These are phyloP conservation scores for Amblyraja radiata DNA, from an alignment of 2,797 vertebrate genomes.

Conservation along the genomic window DNA sequence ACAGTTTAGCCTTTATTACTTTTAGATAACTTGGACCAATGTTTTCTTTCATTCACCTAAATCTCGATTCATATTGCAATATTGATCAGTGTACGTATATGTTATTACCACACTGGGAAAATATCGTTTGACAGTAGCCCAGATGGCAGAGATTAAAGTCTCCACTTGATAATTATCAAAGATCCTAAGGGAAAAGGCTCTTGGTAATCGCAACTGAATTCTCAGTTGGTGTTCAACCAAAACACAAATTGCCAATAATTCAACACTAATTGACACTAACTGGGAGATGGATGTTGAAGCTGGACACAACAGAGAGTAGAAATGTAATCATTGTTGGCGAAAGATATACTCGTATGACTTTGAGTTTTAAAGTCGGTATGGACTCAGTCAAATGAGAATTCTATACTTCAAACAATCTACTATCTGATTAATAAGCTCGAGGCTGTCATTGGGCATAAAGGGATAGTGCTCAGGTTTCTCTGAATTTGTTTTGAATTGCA, in stretches of 20 bases:
- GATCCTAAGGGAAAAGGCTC: not conserved
- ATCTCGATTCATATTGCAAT: not conserved
- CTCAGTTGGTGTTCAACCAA: not conserved
- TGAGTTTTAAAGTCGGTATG: not conserved
- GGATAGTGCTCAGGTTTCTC: not conserved
- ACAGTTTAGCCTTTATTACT: no score
- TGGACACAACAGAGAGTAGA: not conserved
- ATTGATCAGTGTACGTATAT: not conserved
- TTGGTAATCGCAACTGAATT: constrained; percentile 5
- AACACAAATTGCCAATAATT: constrained; percentile 11
- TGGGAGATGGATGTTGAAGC: not conserved
- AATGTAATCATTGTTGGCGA: not conserved
- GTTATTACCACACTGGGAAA: not conserved
- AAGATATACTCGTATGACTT: not conserved
- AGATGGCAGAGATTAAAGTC: constrained; percentile 1
- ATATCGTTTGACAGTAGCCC: not conserved
- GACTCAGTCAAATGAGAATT: not conserved
- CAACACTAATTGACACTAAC: constrained; percentile 20
- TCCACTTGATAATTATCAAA: not conserved
- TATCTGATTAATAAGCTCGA: not conserved
- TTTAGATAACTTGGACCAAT: not conserved
- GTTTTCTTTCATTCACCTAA: not conserved
- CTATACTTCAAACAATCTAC: not conserved
- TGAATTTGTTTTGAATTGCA: not conserved
- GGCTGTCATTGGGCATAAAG: not conserved